Evolutionary conservation across 2,113 vertebrate species (phyloP).

Genomic region (Osmerus eperlanus): DNA sequence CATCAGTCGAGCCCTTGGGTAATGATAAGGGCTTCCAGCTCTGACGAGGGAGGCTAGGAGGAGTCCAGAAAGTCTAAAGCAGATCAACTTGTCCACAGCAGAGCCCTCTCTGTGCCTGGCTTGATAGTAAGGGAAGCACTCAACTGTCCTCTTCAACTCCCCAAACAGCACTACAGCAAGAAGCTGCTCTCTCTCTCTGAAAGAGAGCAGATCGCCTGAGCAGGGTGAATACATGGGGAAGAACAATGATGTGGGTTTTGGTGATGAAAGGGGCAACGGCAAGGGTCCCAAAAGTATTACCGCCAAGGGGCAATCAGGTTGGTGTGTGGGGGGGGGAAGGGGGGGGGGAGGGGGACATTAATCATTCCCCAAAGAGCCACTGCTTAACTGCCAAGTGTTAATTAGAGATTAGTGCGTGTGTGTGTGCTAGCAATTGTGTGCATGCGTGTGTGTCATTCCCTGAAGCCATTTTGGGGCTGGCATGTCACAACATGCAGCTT

Average conservation of each 20-base stretch:
- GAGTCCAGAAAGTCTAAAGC: conserved; percentile 47
- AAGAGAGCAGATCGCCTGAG: conserved; percentile 17
- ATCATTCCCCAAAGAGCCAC: conserved; percentile 52
- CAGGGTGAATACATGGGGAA: conserved; percentile 25
- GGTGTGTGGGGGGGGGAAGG: neutral
- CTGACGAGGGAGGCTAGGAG: conserved; percentile 5
- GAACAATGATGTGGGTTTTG: neutral
- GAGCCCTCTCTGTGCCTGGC: conserved; percentile 34
- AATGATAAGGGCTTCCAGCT: conserved; percentile 51
- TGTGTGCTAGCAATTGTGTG: no score
- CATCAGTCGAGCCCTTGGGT: conserved; percentile 44
- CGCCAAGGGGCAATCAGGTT: conserved; percentile 57
- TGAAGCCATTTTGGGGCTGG: conserved; percentile 56
- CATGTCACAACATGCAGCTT: conserved; percentile 61
- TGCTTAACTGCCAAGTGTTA: conserved; percentile 71
- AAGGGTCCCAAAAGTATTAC: conserved; percentile 49
- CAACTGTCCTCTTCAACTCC: conserved; percentile 14
- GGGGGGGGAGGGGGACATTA: conserved; percentile 54
- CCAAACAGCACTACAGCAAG: neutral
- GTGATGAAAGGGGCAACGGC: conserved; percentile 7
- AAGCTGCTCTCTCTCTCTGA: neutral
- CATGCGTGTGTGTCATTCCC: conserved; percentile 38
- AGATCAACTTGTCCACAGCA: conserved; percentile 50
- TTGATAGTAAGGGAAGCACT: conserved; percentile 4
- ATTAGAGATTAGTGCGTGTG: conserved; percentile 57